Evolutionary conservation across 2,888 invertebrate species (phyloP).

Genomic region (Fragum whitleyi): DNA sequence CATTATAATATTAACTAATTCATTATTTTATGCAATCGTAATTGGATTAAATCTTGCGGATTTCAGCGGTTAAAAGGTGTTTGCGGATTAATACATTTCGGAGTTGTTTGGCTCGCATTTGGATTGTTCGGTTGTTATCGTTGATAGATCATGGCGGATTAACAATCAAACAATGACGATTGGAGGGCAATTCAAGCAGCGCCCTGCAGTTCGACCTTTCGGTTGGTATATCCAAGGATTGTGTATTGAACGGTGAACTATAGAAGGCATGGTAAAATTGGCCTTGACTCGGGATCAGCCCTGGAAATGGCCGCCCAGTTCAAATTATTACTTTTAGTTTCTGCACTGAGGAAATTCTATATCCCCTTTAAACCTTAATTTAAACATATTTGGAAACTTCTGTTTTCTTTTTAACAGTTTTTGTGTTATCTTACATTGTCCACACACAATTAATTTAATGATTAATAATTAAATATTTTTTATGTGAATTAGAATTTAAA

Average conservation of each 20-base stretch:
- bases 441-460: too few relatives aligned
- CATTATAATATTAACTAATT: constrained; percentile 25
- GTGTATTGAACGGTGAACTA: constrained; percentile 26
- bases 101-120: constrained; percentile 19
- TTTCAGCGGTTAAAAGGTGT: constrained; percentile 25
- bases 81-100: constrained; percentile 24
- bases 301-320: too few relatives aligned
- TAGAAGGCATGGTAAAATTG: background rate
- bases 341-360: too few relatives aligned
- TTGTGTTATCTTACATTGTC: too few relatives aligned
- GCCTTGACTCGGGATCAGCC: background rate
- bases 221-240: constrained; percentile 22
- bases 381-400: too few relatives aligned
- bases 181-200: background rate
- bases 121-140: constrained; percentile 28
- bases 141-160: constrained; percentile 24
- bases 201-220: constrained; percentile 23
- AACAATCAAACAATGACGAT: constrained; percentile 17
- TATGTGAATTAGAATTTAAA: too few relatives aligned
- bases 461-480: too few relatives aligned
- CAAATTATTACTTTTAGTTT: too few relatives aligned
- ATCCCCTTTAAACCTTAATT: too few relatives aligned
- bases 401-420: too few relatives aligned
- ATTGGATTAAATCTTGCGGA: constrained; percentile 37
- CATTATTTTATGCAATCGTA: constrained; percentile 35